phyloP scores from a whole-genome alignment of 1,140 invertebrate species.

The Monomorium pharaonis region DNA sequence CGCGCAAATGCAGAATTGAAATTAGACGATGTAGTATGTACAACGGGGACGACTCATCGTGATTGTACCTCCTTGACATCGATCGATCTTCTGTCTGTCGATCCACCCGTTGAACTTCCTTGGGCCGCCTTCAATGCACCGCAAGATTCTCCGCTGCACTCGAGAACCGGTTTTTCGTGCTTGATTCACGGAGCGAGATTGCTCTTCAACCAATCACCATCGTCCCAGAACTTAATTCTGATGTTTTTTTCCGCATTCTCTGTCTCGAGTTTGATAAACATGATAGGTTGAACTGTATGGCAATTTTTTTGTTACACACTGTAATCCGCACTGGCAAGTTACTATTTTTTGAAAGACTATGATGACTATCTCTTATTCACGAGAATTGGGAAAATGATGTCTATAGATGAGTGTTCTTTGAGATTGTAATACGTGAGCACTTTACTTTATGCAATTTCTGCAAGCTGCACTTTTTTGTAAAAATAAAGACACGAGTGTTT shows the following conservation, averaged over 20 bases:
- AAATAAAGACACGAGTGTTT: too few relatives aligned
- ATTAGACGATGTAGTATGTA: constrained; percentile 58
- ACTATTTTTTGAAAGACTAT: not conserved
- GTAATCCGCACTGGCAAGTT: not conserved
- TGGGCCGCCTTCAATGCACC: constrained; percentile 43
- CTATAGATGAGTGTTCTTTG: not conserved
- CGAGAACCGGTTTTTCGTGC: constrained; percentile 64
- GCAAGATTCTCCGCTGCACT: constrained; percentile 54
- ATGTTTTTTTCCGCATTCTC: constrained; percentile 47
- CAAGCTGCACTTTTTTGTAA: too few relatives aligned
- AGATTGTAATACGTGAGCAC: constrained; percentile 23
- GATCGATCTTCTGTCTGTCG: constrained; percentile 63
- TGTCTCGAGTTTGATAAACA: not conserved
- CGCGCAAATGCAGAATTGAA: constrained; percentile 42
- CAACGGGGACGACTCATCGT: constrained; percentile 20
- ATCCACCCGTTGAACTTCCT: constrained; percentile 51
- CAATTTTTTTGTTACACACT: not conserved
- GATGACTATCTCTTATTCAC: constrained; percentile 41
- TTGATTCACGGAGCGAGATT: constrained; percentile 54
- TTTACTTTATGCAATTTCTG: constrained; percentile 14
- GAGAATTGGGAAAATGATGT: constrained; percentile 20
- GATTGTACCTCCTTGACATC: constrained; percentile 8
- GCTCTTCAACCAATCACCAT: constrained; percentile 24
- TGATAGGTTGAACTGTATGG: not conserved
- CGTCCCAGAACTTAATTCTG: constrained; percentile 38